Conservation (phyloP, 2,797 vertebrate species). For the Octomys mimax region DNA sequence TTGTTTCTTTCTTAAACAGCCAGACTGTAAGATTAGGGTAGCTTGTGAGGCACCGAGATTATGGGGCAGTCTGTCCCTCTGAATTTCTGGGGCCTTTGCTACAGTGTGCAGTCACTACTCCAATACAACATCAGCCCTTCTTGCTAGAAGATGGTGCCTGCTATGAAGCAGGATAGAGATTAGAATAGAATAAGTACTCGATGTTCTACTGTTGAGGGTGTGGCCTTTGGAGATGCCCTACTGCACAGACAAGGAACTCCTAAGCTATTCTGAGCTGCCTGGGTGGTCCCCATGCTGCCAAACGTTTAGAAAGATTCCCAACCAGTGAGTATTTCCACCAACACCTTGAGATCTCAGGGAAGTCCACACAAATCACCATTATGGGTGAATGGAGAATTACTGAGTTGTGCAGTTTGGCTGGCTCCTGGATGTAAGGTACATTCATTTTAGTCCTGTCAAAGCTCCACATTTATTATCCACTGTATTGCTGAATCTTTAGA, state of each 20-base stretch:
- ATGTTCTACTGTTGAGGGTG: background rate
- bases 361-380: conserved; percentile 68
- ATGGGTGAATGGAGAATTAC: conserved; percentile 63
- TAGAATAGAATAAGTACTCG: background rate
- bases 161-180: background rate
- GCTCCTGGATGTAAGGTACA: conserved; percentile 31
- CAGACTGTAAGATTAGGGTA: background rate
- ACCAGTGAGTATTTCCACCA: conserved; percentile 54
- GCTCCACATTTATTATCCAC: conserved; percentile 42
- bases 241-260: conserved; percentile 21
- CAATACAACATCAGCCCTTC: background rate
- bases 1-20: background rate
- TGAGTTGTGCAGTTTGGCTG: background rate
- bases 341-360: conserved; percentile 50
- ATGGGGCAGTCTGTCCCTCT: background rate
- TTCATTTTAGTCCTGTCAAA: conserved; percentile 68
- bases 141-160: background rate
- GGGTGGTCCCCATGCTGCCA: conserved; percentile 26
- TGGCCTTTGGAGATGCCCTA: background rate
- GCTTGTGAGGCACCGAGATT: background rate
- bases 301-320: conserved; percentile 64
- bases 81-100: background rate
- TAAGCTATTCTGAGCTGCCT: background rate
- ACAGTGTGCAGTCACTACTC: background rate
- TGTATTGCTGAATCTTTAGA: conserved; percentile 57